Conservation (phyloP, 1,140 invertebrate species). For the Leptestheria dahalacensis region DNA sequence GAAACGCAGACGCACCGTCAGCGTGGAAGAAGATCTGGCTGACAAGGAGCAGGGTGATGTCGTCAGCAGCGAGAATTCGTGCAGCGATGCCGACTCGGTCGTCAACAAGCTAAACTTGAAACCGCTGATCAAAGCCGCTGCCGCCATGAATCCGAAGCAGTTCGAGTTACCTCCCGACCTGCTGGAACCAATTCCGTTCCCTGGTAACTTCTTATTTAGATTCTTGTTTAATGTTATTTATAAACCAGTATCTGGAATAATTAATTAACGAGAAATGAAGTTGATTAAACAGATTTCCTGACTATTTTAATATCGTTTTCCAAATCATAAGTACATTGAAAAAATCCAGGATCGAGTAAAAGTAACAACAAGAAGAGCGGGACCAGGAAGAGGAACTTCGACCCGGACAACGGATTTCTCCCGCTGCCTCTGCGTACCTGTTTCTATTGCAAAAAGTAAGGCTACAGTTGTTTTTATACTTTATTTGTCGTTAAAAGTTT, state of each 20-base stretch:
- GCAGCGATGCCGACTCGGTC: slow-evolving; percentile 16
- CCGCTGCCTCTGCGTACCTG: slow-evolving; percentile 66
- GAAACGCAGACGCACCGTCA: slow-evolving; percentile 13
- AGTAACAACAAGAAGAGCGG: slow-evolving; percentile 23
- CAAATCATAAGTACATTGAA: no score
- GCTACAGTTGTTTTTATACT: no score
- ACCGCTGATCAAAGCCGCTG: slow-evolving; percentile 59
- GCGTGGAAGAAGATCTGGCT: slow-evolving; percentile 8
- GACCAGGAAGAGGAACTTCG: slow-evolving; percentile 38
- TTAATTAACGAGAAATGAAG: neutral
- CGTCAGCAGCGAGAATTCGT: slow-evolving; percentile 16
- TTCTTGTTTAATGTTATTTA: no score
- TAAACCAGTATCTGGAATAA: slow-evolving; percentile 12
- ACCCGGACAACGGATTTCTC: slow-evolving; percentile 51
- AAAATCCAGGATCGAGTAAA: slow-evolving; percentile 31
- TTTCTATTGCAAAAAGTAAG: slow-evolving; percentile 52
- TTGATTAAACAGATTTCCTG: slow-evolving; percentile 5
- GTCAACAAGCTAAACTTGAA: slow-evolving; percentile 33
- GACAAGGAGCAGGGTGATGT: slow-evolving; percentile 14
- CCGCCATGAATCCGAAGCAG: slow-evolving; percentile 68
- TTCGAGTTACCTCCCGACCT: slow-evolving; percentile 72
- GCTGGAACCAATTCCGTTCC: slow-evolving; percentile 57
- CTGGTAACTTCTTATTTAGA: no score
- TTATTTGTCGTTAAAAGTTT: no score
- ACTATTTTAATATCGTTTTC: no score